These are phyloP conservation scores for Chlamydotis undulata DNA, from an alignment of 2,113 vertebrate species.

Conservation along the genomic window DNA sequence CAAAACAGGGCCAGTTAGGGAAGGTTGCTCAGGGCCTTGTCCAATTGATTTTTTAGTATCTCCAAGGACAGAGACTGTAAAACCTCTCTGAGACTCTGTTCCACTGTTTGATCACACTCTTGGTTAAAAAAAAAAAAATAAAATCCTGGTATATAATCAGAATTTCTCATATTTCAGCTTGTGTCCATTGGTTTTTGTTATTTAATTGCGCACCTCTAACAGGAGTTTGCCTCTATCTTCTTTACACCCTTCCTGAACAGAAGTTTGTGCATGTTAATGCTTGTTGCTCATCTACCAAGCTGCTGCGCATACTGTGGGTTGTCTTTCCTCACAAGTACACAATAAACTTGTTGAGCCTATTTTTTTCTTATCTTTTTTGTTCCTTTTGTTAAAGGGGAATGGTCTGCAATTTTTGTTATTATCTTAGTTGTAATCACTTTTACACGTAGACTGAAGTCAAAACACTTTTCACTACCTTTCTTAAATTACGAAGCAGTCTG, in stretches of 20 bases:
- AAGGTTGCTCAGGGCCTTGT: neutral
- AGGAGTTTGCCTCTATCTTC: neutral
- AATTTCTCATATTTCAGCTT: neutral
- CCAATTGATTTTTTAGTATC: neutral
- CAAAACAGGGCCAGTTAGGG: neutral
- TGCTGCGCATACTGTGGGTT: neutral
- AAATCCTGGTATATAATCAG: neutral
- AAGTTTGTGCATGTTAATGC: neutral
- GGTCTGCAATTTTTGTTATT: neutral
- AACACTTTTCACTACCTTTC: neutral
- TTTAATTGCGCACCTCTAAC: neutral
- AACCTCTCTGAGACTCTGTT: neutral
- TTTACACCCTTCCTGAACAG: neutral
- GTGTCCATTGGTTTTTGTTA: neutral
- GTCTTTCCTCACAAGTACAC: neutral
- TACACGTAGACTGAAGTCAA: neutral
- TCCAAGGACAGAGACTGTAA: neutral
- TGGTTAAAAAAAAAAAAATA: neutral
- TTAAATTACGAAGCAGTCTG: neutral
- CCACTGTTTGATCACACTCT: accelerated
- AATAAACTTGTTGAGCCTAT: neutral
- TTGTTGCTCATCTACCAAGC: neutral
- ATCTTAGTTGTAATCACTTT: neutral
- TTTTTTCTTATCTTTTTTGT: neutral
- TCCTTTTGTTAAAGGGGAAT: neutral